These are phyloP conservation scores for Micromussa lordhowensis DNA, from an alignment of 92 coral and sea anemone species.

Conservation along the genomic window DNA sequence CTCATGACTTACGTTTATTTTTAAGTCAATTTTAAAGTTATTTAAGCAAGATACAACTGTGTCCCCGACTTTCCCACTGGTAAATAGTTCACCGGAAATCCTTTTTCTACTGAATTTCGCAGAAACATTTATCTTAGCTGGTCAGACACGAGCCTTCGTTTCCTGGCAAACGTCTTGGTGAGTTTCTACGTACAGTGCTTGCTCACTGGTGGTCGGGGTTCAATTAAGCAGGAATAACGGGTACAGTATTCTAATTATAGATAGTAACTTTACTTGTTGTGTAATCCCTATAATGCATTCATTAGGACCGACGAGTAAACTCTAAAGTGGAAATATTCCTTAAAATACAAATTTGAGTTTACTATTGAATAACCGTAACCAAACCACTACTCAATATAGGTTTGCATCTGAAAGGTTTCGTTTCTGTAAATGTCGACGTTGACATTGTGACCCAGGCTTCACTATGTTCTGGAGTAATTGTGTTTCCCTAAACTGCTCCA, in stretches of 20 bases:
- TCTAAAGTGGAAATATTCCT: neutral
- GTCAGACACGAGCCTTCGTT: neutral
- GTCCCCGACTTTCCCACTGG: neutral
- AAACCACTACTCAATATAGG: no score
- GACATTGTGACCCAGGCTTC: neutral
- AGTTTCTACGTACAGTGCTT: neutral
- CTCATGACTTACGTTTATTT: neutral
- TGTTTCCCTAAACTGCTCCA: neutral
- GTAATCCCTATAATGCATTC: neutral
- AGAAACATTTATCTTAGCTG: neutral
- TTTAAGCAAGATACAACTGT: neutral
- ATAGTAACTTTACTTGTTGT: neutral
- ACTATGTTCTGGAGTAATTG: neutral
- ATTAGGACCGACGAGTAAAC: neutral
- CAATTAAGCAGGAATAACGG: neutral
- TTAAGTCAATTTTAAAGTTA: neutral
- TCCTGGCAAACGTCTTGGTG: neutral
- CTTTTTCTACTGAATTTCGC: neutral
- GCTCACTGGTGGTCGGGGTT: neutral
- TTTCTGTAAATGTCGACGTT: neutral
- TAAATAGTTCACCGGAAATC: constrained; percentile 14
- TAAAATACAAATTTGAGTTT: no score
- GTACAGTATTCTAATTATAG: neutral
- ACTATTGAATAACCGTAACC: no score
- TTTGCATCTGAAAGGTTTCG: no score